A percentile compares a stretch with the other conserved stretches of the same genome.
Conservation (phyloP, 2,113 vertebrate genomes). For the Spheniscus mendiculus region DNA sequence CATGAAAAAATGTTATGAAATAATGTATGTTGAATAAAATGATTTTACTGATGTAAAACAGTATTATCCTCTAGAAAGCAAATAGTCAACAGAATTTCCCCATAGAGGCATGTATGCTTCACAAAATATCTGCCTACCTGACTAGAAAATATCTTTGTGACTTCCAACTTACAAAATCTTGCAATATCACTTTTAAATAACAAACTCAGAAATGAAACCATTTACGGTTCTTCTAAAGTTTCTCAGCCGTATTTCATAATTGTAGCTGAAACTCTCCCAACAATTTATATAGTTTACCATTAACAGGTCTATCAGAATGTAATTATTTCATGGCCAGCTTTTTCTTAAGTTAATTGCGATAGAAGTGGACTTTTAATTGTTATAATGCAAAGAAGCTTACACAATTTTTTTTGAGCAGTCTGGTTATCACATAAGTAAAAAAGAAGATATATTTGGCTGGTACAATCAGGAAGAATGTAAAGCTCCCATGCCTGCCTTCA, state of each 20-base stretch:
- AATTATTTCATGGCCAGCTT: neutral
- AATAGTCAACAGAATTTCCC: neutral
- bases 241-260: neutral
- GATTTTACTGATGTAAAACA: no score
- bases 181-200: neutral
- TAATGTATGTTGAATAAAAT: neutral
- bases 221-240: neutral
- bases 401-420: neutral
- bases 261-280: neutral
- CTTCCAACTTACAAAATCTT: neutral
- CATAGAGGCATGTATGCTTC: neutral
- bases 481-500: constrained; percentile 15
- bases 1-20: neutral
- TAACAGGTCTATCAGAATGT: neutral
- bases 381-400: neutral
- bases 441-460: neutral
- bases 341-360: neutral
- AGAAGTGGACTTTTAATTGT: neutral
- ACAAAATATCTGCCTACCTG: neutral
- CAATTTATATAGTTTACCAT: neutral
- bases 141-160: neutral
- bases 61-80: neutral
- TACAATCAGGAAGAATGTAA: neutral
- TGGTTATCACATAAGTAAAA: neutral
- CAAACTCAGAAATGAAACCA: neutral